Base-by-base conservation (phyloP, 2,888 invertebrate species). In the Rhamphomyia laevipes region DNA sequence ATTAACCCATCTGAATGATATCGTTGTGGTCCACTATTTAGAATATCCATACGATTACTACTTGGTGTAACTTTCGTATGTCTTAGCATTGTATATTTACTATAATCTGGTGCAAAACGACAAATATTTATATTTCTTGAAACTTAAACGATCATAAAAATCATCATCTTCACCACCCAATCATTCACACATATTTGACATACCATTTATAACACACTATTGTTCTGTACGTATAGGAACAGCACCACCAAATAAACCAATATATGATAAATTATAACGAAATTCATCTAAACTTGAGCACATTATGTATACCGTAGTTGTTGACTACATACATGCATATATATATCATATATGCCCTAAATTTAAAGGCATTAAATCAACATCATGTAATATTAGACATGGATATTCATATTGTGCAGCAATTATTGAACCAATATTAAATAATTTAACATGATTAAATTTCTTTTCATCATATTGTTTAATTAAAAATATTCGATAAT, bases 381-480 rank as follows among this genome's bases (percentile, higher is more conserved):
- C 83, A 69, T 94, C 93, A 67, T 93, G 93, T 57, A 94, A 79
- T 51, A 94, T 79, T 48, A 91, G 80, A 64, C 94, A 95, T 11
- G 82, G 83, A 66, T 77, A 87, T 44, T 81, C 80, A 46, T 78
- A 76, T 59, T 80, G 80, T 43, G 81, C 76, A 0, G 90, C 89
- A 60, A 86, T 82, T 4, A 75, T 68, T 41, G 86, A 89, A 1
- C 94, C 94, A 57, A 92, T 80, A 63, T 94, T 94, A 58, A 94
- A 78, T 51, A 94, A 74, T 70, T 88, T 86, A 0, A 86, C 94
- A 58, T 90, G 74, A 69, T 94, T 94, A 61, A 93, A 94, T 12
- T 84, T 84, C 47, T 77, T 74, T 10, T 77, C 73, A 56, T 86
- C 82, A 55, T 79, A 81, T 74, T 93, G 90, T 64, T 94, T 90